phyloP scores from a whole-genome alignment of 1,140 invertebrate genomes.

The Aradophagus sp. region DNA sequence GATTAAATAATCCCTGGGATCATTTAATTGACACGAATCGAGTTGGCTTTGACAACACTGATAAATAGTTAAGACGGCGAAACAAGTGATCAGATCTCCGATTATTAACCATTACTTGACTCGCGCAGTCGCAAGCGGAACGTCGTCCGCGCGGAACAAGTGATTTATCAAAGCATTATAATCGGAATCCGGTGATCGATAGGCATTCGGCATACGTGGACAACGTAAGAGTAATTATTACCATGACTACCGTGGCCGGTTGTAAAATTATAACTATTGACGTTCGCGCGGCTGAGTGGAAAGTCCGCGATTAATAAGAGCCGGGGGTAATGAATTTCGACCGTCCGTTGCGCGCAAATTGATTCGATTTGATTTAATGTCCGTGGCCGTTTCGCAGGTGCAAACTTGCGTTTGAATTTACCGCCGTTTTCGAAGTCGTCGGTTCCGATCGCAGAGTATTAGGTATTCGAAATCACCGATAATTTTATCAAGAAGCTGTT shows the following conservation, averaged over 20 bases:
- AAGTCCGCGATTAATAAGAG: conserved; percentile 15
- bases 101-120: conserved; percentile 43
- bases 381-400: too few species aligned
- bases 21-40: conserved; percentile 11
- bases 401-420: too few species aligned
- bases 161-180: too few species aligned
- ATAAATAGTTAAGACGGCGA: conserved; percentile 18
- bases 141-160: too few species aligned
- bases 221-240: conserved; percentile 62
- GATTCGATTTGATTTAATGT: conserved; percentile 19
- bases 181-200: too few species aligned
- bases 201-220: conserved; percentile 55
- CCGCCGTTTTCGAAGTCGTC: too few species aligned
- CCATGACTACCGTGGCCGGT: conserved; percentile 60
- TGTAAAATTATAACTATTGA: conserved; percentile 59
- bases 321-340: conserved; percentile 16
- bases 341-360: conserved; percentile 8
- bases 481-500: too few species aligned
- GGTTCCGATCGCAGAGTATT: too few species aligned
- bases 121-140: conserved; percentile 14
- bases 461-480: too few species aligned
- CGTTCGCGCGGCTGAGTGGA: conserved; percentile 7
- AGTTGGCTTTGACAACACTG: conserved; percentile 14
- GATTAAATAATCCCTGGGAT: conserved; percentile 12
- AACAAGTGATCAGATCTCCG: conserved; percentile 30